Conservation (phyloP, 2,888 invertebrate species). For the Lochmaea capreae region DNA sequence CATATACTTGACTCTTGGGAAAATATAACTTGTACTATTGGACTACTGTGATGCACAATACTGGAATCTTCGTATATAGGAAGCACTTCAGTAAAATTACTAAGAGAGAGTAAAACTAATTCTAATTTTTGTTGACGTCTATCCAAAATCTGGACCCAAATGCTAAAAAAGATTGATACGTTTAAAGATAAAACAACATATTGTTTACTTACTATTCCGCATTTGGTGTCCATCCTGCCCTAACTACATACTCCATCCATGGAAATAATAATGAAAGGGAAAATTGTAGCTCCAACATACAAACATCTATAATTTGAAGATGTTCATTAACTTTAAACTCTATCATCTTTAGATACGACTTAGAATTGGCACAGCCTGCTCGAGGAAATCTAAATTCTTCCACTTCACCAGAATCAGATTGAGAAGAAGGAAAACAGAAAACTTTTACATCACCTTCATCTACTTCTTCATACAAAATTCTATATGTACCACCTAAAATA, state of each 20-base stretch:
- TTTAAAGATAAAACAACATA: background rate
- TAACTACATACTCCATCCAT: slow-evolving; percentile 94
- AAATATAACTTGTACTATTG: slow-evolving; percentile 71
- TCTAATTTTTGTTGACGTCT: slow-evolving; percentile 88
- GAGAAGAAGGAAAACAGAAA: slow-evolving; percentile 87
- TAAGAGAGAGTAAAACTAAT: slow-evolving; percentile 83
- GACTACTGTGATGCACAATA: slow-evolving; percentile 60
- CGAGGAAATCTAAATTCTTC: slow-evolving; percentile 91
- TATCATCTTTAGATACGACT: slow-evolving; percentile 87
- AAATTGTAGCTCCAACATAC: slow-evolving; percentile 80
- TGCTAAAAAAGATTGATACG: slow-evolving; percentile 67
- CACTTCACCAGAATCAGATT: slow-evolving; percentile 81
- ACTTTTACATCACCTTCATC: slow-evolving; percentile 93
- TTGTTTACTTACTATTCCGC: slow-evolving; percentile 80
- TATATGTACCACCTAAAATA: slow-evolving; percentile 76
- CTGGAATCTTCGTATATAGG: slow-evolving; percentile 67
- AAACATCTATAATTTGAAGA: slow-evolving; percentile 79
- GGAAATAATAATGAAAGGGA: slow-evolving; percentile 86
- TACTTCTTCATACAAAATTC: slow-evolving; percentile 88
- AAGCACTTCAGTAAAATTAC: slow-evolving; percentile 77
- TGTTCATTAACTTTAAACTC: slow-evolving; percentile 77
- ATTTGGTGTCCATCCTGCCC: slow-evolving; percentile 96
- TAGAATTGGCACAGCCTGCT: slow-evolving; percentile 91
- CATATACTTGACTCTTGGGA: slow-evolving; percentile 82
- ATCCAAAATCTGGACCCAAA: slow-evolving; percentile 93